Conservation (phyloP, 2,888 invertebrate genomes). For the Meteorus colon region DNA sequence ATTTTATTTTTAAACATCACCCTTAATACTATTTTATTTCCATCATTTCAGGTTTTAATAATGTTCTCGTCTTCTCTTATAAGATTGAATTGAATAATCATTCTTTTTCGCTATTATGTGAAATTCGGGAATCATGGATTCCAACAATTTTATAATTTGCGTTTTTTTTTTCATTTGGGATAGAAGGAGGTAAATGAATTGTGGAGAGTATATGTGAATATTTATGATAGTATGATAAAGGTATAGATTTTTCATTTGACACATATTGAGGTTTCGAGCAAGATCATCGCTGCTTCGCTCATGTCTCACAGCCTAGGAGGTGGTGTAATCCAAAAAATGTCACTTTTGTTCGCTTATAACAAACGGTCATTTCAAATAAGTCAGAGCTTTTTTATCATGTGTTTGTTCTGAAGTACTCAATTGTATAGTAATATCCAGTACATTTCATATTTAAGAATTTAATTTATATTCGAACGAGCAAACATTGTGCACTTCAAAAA, state of each 20-base stretch:
- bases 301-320: conserved; percentile 72
- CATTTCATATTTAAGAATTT: conserved; percentile 38
- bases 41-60: conserved; percentile 44
- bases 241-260: conserved; percentile 61
- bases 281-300: conserved; percentile 69
- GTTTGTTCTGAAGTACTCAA: conserved; percentile 26
- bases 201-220: conserved; percentile 30
- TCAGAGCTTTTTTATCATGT: conserved; percentile 48
- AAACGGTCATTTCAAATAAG: conserved; percentile 52
- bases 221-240: conserved; percentile 62
- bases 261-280: conserved; percentile 72
- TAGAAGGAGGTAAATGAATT: conserved; percentile 4
- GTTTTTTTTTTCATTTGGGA: conserved; percentile 28
- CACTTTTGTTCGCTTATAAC: conserved; percentile 55
- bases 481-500: conserved; percentile 62
- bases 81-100: conserved; percentile 49
- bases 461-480: conserved; percentile 49
- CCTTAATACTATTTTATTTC: conserved; percentile 44
- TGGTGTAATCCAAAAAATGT: conserved; percentile 63
- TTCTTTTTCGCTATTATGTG: conserved; percentile 38
- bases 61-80: conserved; percentile 47
- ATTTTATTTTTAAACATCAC: conserved; percentile 35
- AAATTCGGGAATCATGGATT: conserved; percentile 47
- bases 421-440: conserved; percentile 40
- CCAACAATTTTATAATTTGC: conserved; percentile 34